Evolutionary conservation across 2,888 invertebrate genomes (phyloP), one percentile per base, ranked within the genome.

Genomic region (Ophion slaviceki): DNA sequence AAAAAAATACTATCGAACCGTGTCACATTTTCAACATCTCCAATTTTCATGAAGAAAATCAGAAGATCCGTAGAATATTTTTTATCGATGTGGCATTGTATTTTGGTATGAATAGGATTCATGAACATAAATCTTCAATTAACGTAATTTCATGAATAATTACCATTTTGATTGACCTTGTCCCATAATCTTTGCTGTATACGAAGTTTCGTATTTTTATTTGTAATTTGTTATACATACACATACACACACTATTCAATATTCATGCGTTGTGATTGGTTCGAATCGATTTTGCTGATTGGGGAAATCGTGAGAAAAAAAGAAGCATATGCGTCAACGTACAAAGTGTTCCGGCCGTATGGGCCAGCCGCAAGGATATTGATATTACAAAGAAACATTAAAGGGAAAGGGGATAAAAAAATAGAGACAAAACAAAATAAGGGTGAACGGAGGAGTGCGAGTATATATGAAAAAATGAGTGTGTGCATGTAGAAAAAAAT

Each of bases 331-430:
- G 79, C 82, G 76, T 76, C 68, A 79, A 75, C 75, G 87, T 87
- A 87, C 79, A 84, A 83, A 83, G 80, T 87, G 84, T 87, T 81
- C 67, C 86, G 78, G 81, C 86, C 86, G 64, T 76, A 17, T 57
- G 66, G 80, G 82, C 75, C 75, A 80, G 68, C 79, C 80, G 66
- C 74, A 79, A 80, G 62, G 76, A 83, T 77, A 80, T 86, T 74
- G 70, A 85, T 75, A 84, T 80, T 71, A 86, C 74, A 45, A 84
- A 78, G 14, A 71, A 71, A 74, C 40, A 62, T 45, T 47, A 47
- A 45, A 61, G 28, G 70, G 17, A 61, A 59, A 82, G 79, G 62
- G 57, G 64, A 71, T 83, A 59, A 87, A 87, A 86, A 70, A 66
- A 80, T 83, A 67, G 53, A 53, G 78, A 76, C 62, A 82, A 82